Base-by-base conservation (phyloP, 1,140 invertebrate genomes). In the Drosophila ercepeae region DNA sequence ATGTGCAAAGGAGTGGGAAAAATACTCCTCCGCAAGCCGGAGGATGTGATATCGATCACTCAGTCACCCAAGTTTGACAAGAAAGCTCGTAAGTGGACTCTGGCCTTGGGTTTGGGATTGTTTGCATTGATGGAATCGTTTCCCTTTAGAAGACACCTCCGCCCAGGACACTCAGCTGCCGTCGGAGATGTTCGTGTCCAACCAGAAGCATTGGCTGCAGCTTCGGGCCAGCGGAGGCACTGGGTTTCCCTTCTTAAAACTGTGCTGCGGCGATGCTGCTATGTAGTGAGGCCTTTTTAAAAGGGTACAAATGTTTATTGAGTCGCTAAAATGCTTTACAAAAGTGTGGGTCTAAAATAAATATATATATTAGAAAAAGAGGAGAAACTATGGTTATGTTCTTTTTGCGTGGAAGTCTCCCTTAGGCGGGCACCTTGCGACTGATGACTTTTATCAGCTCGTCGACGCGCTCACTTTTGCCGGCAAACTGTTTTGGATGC, bases 181-280 rank as follows among this genome's bases (percentile, higher is more conserved):
- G 0, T 95, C 96, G 0, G 96, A 97, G 92, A 97, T 97, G 96
- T 97, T 97, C 78, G 96, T 97, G 1, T 96, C 96, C 0, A 97
- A 97, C 91, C 96, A 97, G 91, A 95, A 96, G 89, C 95, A 96
- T 75, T 97, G 96, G 96, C 92, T 97, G 3, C 94, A 95, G 60
- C 90, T 97, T 16, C 93, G 96, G 9, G 95, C 95, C 46, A 78
- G 57, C 19, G 73, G 81, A 8, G 81, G 88, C 46, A 82, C 57
- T 39, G 82, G 81, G 3, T 89, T 89, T 32, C 78, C 78, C n/a
- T 78, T 89, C 19, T 58, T 90, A 6, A 84, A 78, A 44, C 64
- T 90, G 1, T 90, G 89, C 55, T 90, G 89, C 21, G 77, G 84
- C 25, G 84, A 90, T 61, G 59, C 53, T 21, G 67, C 71, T 23